A percentile compares a stretch with the other conserved stretches of the same genome.
Evolutionary conservation across 2,797 vertebrate genomes (phyloP).

Genomic region (Myotis myotis): DNA sequence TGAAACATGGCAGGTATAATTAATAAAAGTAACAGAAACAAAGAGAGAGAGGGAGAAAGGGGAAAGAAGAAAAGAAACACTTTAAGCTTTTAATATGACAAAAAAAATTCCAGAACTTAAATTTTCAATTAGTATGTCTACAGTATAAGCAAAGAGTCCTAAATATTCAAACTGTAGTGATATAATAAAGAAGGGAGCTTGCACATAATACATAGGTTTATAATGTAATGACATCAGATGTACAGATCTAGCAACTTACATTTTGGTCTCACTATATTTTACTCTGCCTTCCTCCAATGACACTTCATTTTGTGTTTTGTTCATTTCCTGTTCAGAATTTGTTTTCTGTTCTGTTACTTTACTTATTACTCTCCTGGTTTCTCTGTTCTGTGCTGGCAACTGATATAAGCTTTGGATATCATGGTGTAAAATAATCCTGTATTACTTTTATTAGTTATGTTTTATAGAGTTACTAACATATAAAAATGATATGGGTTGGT

Average conservation of each 20-base stretch:
- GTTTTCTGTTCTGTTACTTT: not conserved
- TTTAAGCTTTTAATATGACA: not conserved
- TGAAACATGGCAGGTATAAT: not conserved
- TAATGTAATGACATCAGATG: not conserved
- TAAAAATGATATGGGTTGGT: constrained; percentile 24
- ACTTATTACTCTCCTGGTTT: not conserved
- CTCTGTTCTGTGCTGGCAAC: not conserved
- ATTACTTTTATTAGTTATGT: not conserved
- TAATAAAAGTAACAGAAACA: not conserved
- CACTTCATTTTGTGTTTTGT: constrained; percentile 6
- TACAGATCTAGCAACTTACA: not conserved
- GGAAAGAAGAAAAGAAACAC: not conserved
- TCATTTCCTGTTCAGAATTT: constrained; percentile 13
- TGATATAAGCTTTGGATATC: not conserved
- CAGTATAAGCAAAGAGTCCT: not conserved
- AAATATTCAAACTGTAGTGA: not conserved
- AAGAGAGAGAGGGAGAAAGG: not conserved
- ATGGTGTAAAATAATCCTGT: constrained; percentile 33
- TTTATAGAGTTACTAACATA: constrained; percentile 12
- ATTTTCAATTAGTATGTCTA: constrained; percentile 6
- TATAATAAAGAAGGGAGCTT: not conserved
- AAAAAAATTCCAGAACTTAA: not conserved
- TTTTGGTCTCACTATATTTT: not conserved
- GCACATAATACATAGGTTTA: not conserved
- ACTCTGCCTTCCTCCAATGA: not conserved